Evolutionary conservation across 2,888 invertebrate species (phyloP).

Genomic region (Xestia rhomboidea): DNA sequence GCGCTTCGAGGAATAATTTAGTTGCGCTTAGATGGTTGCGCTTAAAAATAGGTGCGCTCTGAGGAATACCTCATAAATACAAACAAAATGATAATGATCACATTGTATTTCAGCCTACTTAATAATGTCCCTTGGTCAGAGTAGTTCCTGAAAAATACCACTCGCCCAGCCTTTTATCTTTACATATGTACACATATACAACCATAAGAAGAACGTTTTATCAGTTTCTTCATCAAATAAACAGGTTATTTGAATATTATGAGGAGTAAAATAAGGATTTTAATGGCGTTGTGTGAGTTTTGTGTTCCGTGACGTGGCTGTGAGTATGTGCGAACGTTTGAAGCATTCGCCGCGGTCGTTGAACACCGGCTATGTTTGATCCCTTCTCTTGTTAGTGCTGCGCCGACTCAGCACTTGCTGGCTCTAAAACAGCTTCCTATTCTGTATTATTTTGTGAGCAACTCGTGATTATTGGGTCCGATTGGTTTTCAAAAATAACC

Average conservation of each 20-base stretch:
- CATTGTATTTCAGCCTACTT: not conserved
- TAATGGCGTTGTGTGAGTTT: constrained; percentile 20
- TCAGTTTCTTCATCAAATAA: not conserved
- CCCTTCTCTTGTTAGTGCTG: constrained; percentile 37
- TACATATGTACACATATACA: not conserved
- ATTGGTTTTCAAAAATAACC: not conserved
- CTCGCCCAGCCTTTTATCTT: not conserved
- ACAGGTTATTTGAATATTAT: constrained; percentile 13
- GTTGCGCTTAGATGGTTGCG: too few relatives aligned
- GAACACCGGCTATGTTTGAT: constrained; percentile 49
- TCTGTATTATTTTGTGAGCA: not conserved
- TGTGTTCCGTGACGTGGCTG: constrained; percentile 26
- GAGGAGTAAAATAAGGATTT: constrained; percentile 17
- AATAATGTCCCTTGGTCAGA: not conserved
- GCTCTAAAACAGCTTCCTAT: not conserved
- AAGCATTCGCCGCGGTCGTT: constrained; percentile 48
- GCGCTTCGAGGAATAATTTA: too few relatives aligned
- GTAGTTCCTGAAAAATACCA: not conserved
- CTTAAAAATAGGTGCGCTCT: too few relatives aligned
- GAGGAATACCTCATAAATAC: too few relatives aligned
- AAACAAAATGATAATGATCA: not conserved
- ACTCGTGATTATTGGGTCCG: not conserved
- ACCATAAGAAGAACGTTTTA: not conserved
- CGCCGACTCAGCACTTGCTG: constrained; percentile 22
- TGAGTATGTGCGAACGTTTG: constrained; percentile 50